Base-by-base conservation (phyloP, 2,888 invertebrate species). In the Osmoderma eremita region DNA sequence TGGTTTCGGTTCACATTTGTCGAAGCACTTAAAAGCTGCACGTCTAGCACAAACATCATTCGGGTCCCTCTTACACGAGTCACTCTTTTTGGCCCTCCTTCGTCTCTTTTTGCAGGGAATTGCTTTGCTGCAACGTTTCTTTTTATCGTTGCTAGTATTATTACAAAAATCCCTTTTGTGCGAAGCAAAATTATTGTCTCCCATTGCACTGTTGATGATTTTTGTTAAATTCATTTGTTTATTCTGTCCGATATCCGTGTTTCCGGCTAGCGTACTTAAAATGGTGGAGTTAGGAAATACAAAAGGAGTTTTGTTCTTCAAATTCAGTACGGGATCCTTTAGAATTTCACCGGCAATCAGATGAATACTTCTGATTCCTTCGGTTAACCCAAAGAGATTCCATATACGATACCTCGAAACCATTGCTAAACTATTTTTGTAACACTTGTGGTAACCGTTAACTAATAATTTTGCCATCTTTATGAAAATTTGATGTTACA, bases 1-100 rank as follows among this genome's bases (percentile, higher is more conserved):
- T 30, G 30, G 30, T 30, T 30, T 2, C 6, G 2, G 3, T 38
- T 18, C 18, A 38, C 24, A 5, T 53, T 38, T 1, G 36, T 53
- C 2, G 38, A 38, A 13, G 13, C 13, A 24, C 24, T 30, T 30
- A 50, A 22, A 13, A n/a, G 24, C 50, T 49, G 20, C 49, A 10
- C n/a, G 38, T 38, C 38, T 53, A 53, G 8, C 53, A 1, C 13
- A n/a, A 10, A 10, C 36, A 15, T 8, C 36, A 10, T 38, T 17
- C 42, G 42, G 42, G 3, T 18, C 18, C n/a, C 17, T 53, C 12
- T 53, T 53, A 17, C 53, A 53, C 1, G 17, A n/a, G 12, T 53
- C 53, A 17, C 38, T 53, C 12, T 15, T 8, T 18, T 53, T 53
- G 8, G 12, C 12, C 6, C 17, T n/a, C 38, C 38, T 38, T 1